Conservation (phyloP, 2,797 vertebrate genomes). For the Malacoraja senta region DNA sequence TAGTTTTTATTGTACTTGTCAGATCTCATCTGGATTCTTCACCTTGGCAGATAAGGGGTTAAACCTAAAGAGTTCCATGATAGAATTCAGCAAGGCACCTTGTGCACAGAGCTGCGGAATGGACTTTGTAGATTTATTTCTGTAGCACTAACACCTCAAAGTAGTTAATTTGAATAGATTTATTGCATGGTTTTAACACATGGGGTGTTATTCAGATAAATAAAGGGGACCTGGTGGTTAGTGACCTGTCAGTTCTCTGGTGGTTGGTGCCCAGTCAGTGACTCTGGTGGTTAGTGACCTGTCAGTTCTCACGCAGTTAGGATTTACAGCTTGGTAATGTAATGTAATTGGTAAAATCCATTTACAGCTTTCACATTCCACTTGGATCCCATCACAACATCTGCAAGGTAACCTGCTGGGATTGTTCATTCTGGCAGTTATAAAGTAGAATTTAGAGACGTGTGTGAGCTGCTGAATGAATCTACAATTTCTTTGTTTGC, state of each 20-base stretch:
- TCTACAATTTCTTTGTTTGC: neutral
- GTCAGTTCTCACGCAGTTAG: neutral
- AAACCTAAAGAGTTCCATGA: neutral
- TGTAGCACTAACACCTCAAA: neutral
- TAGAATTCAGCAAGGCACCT: neutral
- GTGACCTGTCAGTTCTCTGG: neutral
- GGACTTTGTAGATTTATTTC: neutral
- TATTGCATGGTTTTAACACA: neutral
- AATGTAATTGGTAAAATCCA: neutral
- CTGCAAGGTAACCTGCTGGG: neutral
- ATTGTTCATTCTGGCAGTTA: neutral
- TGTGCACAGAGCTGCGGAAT: neutral
- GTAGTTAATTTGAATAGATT: neutral
- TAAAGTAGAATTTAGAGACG: neutral
- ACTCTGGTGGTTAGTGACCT: neutral
- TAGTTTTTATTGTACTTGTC: neutral
- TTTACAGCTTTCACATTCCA: neutral
- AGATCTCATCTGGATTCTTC: neutral
- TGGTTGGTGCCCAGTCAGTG: no score
- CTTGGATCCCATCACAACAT: neutral
- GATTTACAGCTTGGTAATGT: neutral
- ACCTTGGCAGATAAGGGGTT: neutral
- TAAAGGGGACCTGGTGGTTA: conserved; percentile 8
- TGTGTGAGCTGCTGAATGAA: neutral
- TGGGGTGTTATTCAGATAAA: neutral